Base-by-base conservation (phyloP, 2,888 invertebrate genomes). In the Dicyrtomina minuta region DNA sequence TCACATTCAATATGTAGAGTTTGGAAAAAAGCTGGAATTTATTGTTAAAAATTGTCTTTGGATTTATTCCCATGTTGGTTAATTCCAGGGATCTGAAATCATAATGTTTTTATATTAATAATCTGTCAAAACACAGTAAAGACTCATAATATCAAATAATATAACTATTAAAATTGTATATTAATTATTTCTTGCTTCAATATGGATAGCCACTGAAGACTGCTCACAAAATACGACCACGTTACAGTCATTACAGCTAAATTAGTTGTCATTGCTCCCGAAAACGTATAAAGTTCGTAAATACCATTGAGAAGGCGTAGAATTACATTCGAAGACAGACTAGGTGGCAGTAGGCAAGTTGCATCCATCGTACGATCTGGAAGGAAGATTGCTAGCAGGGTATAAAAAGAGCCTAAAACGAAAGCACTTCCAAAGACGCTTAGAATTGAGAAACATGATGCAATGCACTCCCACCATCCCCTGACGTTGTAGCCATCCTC, bases 161-260 rank as follows among this genome's bases (percentile, higher is more conserved):
- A n/a, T n/a, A n/a, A n/a, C n/a, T n/a, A n/a, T n/a, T n/a, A n/a
- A n/a, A n/a, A n/a, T n/a, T n/a, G n/a, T n/a, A n/a, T n/a, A n/a
- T n/a, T n/a, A n/a, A n/a, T 12, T 55, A 26, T 22, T 5, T 12
- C 41, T 59, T 41, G 39, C 59, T 20, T n/a, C 12, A 59, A 13
- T 59, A 43, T 22, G 1, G 12, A 22, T 2, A 60, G 17, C 60
- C 60, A 60, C 13, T 10, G 27, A n/a, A 60, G 44, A 13, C 24
- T 17, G 20, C 24, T 60, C 12, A 60, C 24, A 43, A 60, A 60
- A 26, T 60, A 60, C 4, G 13, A 24, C 60, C 43, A 43, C 2
- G 13, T 22, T 1, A 33, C 2, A 20, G 44, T 6, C 22, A 44
- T 44, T 1, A 43, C 15, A 3, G 20, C 1, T 10, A 41, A 3